phyloP scores from a whole-genome alignment of 2,113 vertebrate species.

The Platysteira castanea region DNA sequence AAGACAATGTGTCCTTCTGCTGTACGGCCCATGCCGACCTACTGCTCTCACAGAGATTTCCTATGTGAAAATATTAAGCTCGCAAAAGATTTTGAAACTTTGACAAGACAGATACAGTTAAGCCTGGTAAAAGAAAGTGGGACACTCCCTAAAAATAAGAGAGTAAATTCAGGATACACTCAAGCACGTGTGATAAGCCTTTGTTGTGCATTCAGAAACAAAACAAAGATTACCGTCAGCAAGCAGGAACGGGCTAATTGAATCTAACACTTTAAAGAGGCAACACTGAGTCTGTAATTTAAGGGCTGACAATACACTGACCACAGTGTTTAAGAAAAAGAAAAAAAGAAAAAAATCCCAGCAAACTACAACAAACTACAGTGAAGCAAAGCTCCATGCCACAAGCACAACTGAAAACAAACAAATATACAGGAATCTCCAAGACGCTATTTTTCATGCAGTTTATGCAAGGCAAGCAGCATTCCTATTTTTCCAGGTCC shows the following conservation, averaged over 20 bases:
- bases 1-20: fast-evolving
- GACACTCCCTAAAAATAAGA: background rate
- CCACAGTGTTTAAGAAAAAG: background rate
- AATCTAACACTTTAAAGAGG: background rate
- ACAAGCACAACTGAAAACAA: background rate
- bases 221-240: background rate
- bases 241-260: background rate
- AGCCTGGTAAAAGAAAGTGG: background rate
- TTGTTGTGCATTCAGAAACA: background rate
- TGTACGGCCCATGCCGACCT: fast-evolving
- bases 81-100: background rate
- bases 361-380: background rate
- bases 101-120: background rate
- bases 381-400: background rate
- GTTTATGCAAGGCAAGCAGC: background rate
- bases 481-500: background rate
- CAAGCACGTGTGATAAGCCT: background rate
- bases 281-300: background rate
- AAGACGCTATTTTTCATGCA: background rate
- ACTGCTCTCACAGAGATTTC: background rate
- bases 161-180: background rate
- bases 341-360: background rate
- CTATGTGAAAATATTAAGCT: background rate
- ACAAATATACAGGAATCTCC: background rate
- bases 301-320: background rate